A percentile compares a stretch with the other conserved stretches of the same genome.
phyloP scores from a whole-genome alignment of 2,888 invertebrate genomes.

The Philonicus albiceps region DNA sequence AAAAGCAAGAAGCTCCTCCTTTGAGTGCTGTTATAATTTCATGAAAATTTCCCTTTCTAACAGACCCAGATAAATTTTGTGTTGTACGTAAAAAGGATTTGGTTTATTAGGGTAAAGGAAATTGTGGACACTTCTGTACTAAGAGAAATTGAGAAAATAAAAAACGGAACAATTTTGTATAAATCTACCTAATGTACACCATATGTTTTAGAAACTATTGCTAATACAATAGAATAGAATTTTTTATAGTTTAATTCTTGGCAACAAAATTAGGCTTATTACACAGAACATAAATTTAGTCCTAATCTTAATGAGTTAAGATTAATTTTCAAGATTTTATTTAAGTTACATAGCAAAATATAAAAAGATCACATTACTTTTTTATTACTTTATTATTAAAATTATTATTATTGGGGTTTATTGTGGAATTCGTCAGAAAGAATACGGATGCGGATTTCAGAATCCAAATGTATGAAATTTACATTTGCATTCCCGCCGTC shows the following conservation, averaged over 20 bases:
- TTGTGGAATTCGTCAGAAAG: too few species aligned
- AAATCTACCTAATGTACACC: not conserved
- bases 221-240: not conserved
- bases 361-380: too few species aligned
- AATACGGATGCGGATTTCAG: too few species aligned
- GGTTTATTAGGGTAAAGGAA: not conserved
- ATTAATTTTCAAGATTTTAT: too few species aligned
- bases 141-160: not conserved
- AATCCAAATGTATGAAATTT: too few species aligned
- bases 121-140: not conserved
- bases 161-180: not conserved
- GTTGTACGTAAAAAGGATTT: not conserved
- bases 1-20: not conserved
- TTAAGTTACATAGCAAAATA: too few species aligned
- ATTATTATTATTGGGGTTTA: too few species aligned
- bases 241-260: not conserved
- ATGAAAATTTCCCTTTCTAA: not conserved
- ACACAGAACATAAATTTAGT: not conserved
- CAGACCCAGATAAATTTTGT: not conserved
- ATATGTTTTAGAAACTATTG: not conserved
- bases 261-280: not conserved
- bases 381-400: too few species aligned
- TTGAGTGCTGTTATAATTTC: not conserved
- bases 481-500: too few species aligned
- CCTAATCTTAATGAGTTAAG: too few species aligned